phyloP scores from a whole-genome alignment of 2,113 vertebrate genomes.

The Gymnarchus niloticus region DNA sequence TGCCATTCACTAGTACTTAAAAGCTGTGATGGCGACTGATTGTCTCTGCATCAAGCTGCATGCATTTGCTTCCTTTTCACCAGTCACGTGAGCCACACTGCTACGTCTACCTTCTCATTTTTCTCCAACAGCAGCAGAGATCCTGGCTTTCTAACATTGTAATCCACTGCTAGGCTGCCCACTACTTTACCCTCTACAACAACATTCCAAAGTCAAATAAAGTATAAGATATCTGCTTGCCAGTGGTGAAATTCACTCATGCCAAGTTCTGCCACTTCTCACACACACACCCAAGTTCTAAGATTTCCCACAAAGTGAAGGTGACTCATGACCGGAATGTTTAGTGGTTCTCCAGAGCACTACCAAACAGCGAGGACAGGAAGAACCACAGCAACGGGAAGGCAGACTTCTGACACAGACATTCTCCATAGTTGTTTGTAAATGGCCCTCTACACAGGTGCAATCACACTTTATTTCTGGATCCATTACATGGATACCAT shows the following conservation, averaged over 20 bases:
- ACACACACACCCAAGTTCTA: constrained; percentile 3
- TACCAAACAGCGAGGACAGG: constrained; percentile 6
- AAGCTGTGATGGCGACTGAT: too few species aligned
- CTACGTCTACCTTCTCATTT: neutral
- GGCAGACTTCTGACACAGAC: neutral
- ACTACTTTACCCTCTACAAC: neutral
- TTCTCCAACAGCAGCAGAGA: neutral
- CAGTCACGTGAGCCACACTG: neutral
- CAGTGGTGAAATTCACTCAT: neutral
- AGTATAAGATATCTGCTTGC: neutral
- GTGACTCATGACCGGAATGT: constrained; percentile 15
- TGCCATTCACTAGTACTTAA: neutral
- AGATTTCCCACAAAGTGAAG: constrained; percentile 1
- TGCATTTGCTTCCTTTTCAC: neutral
- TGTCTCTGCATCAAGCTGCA: neutral
- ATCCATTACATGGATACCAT: neutral
- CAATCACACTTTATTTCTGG: neutral
- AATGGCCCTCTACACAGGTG: neutral
- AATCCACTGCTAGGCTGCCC: neutral
- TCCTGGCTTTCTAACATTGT: neutral
- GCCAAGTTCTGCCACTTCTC: neutral
- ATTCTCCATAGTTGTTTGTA: neutral
- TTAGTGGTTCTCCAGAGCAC: neutral
- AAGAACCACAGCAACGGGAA: neutral
- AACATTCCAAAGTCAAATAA: neutral